A percentile compares a stretch with the other conserved stretches of the same genome.
Evolutionary conservation across 2,113 vertebrate species (phyloP).

Genomic region (Loxodonta africana): DNA sequence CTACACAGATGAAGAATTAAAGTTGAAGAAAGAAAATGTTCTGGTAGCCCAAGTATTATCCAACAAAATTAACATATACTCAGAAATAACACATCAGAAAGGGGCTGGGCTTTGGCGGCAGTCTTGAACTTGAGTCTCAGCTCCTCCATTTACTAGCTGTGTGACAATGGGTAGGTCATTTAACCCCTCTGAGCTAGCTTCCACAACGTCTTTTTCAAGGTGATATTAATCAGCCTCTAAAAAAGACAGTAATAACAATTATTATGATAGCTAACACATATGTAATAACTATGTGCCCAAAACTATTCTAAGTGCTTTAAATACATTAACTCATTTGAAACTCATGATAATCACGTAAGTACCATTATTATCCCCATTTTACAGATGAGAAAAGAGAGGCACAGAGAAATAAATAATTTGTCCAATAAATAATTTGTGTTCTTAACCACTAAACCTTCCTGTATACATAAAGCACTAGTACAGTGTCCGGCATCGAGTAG

Average conservation of each 20-base stretch:
- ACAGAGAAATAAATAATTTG: slow-evolving; percentile 10
- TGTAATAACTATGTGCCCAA: not conserved
- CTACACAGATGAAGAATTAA: slow-evolving; percentile 50
- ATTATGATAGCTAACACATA: slow-evolving; percentile 27
- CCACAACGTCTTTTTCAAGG: not conserved
- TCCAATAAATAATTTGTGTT: not conserved
- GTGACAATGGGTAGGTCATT: not conserved
- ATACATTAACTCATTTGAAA: slow-evolving; percentile 17
- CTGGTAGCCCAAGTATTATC: not conserved
- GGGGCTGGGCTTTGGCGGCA: not conserved
- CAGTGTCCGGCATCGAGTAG: not conserved
- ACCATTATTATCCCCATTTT: not conserved
- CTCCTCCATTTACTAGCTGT: not conserved
- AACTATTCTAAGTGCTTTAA: not conserved
- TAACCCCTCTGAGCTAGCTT: slow-evolving; percentile 39
- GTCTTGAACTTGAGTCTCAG: not conserved
- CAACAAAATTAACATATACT: slow-evolving; percentile 31
- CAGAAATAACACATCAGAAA: not conserved
- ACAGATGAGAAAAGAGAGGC: slow-evolving; percentile 32
- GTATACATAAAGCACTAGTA: not conserved
- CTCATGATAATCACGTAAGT: not conserved
- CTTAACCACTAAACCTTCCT: not conserved
- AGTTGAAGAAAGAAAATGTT: slow-evolving; percentile 40
- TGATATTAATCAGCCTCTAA: not conserved
- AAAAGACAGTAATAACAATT: not conserved